Conservation (phyloP, 2,888 invertebrate genomes). For the Cerastoderma edule region DNA sequence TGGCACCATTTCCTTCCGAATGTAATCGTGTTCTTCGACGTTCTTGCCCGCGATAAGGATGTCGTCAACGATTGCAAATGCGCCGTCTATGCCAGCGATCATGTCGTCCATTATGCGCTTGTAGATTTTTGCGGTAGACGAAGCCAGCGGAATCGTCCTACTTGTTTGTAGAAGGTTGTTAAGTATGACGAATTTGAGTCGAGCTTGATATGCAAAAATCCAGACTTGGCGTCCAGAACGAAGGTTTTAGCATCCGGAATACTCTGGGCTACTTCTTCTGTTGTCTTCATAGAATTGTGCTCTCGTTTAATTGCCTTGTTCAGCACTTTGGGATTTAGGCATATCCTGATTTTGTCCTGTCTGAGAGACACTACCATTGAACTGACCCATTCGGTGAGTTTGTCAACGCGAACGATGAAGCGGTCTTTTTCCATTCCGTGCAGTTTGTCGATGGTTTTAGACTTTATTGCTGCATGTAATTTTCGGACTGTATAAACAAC, state of each 20-base stretch:
- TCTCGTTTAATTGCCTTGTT: conserved; percentile 54
- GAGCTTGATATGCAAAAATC: conserved; percentile 62
- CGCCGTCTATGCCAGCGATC: too few relatives aligned
- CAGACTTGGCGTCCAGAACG: conserved; percentile 59
- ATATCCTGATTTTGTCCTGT: conserved; percentile 59
- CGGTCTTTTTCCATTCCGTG: conserved; percentile 62
- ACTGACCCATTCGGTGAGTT: too few relatives aligned
- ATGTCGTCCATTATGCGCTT: too few relatives aligned
- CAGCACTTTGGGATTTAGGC: conserved; percentile 57
- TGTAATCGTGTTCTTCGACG: too few relatives aligned
- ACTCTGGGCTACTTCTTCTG: conserved; percentile 54
- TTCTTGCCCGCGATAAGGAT: too few relatives aligned
- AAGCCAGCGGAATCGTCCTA: conserved; percentile 60
- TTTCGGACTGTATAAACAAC: too few relatives aligned
- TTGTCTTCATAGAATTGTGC: conserved; percentile 55
- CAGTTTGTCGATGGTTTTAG: conserved; percentile 53
- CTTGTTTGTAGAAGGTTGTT: conserved; percentile 65
- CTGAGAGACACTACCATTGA: conserved; percentile 47
- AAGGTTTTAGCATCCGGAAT: conserved; percentile 60
- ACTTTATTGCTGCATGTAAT: too few relatives aligned
- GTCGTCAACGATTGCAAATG: too few relatives aligned
- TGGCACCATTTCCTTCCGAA: conserved; percentile 42
- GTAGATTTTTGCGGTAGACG: too few relatives aligned
- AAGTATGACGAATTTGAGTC: conserved; percentile 53
- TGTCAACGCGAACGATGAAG: too few relatives aligned